A percentile compares a stretch with the other conserved stretches of the same genome.
phyloP scores from a whole-genome alignment of 2,113 vertebrate genomes.

The Jaculus jaculus region DNA sequence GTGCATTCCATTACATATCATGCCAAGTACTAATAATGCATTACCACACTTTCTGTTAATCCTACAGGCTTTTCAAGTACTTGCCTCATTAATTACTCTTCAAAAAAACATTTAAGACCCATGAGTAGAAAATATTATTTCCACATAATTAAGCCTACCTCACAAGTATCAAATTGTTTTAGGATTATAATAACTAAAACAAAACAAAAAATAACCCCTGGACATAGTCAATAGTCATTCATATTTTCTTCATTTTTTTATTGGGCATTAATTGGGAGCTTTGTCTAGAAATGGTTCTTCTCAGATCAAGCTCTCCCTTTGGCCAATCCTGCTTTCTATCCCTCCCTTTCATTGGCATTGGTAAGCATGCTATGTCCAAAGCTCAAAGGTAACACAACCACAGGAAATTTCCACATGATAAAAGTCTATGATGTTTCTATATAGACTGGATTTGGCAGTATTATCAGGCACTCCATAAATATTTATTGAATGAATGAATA shows the following conservation, averaged over 20 bases:
- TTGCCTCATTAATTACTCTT: conserved; percentile 12
- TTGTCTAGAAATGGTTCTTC: neutral
- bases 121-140: neutral
- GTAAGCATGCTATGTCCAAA: neutral
- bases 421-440: neutral
- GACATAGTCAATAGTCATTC: neutral
- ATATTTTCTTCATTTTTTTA: neutral
- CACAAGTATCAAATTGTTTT: conserved; percentile 38
- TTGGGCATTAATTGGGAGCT: neutral
- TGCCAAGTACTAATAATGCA: conserved; percentile 52
- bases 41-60: conserved; percentile 41
- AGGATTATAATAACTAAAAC: neutral
- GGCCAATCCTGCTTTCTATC: neutral
- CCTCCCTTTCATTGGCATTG: neutral
- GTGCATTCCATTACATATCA: conserved; percentile 8
- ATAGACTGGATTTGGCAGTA: neutral
- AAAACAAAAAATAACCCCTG: neutral
- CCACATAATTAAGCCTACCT: neutral
- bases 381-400: neutral
- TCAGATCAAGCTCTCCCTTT: neutral
- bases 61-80: conserved; percentile 10
- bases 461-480: neutral
- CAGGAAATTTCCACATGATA: neutral
- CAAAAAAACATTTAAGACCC: neutral
- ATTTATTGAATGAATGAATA: neutral